A percentile compares a stretch with the other conserved stretches of the same genome.
Conservation (phyloP, 92 coral and sea anemone species). For the Epizoanthus illoricatus region DNA sequence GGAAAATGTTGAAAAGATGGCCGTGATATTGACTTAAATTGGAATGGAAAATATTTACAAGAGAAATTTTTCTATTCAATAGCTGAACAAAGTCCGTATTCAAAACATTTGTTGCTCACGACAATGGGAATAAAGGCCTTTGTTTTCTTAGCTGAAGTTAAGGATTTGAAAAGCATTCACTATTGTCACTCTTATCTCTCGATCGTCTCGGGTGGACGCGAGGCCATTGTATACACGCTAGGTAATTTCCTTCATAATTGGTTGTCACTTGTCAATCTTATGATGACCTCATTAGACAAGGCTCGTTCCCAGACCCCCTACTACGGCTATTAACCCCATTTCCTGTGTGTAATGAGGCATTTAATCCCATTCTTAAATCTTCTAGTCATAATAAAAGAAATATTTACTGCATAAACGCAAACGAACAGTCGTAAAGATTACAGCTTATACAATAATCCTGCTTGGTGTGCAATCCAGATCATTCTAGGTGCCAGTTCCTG, state of each 20-base stretch:
- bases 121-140: slow-evolving; percentile 78
- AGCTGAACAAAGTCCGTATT: slow-evolving; percentile 82
- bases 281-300: slow-evolving; percentile 70
- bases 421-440: slow-evolving; percentile 4
- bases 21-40: slow-evolving; percentile 76
- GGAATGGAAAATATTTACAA: slow-evolving; percentile 92
- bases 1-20: slow-evolving; percentile 57
- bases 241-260: slow-evolving; percentile 81
- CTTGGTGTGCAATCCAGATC: too few relatives aligned
- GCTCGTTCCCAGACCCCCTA: slow-evolving; percentile 73
- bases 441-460: neutral
- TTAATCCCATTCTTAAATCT: slow-evolving; percentile 38
- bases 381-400: slow-evolving; percentile 28
- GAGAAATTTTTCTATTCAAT: slow-evolving; percentile 75
- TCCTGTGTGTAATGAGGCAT: slow-evolving; percentile 59
- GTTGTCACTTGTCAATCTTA: slow-evolving; percentile 63
- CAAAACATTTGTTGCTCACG: slow-evolving; percentile 70
- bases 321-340: slow-evolving; percentile 38
- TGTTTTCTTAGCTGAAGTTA: slow-evolving; percentile 84
- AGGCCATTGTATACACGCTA: slow-evolving; percentile 55
- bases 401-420: slow-evolving; percentile 1
- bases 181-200: slow-evolving; percentile 77
- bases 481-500: neutral
- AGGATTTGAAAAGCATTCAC: slow-evolving; percentile 85
- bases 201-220: slow-evolving; percentile 74